Evolutionary conservation across 1,140 invertebrate genomes (phyloP).

Genomic region (Papilio polytes): DNA sequence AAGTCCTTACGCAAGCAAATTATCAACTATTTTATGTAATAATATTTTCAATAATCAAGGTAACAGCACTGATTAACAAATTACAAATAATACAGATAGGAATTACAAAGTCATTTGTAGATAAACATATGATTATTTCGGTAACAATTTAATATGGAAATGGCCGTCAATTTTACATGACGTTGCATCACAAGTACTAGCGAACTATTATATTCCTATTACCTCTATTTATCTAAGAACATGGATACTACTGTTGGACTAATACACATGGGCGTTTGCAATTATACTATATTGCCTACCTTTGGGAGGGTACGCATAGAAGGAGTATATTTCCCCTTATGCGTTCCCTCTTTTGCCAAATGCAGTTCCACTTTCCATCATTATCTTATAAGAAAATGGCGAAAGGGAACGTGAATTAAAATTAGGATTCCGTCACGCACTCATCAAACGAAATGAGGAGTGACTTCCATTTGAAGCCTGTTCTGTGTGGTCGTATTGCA

Average conservation of each 20-base stretch:
- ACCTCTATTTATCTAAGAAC: not conserved
- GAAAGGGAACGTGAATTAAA: too few relatives aligned
- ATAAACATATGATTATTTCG: not conserved
- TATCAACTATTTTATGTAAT: not conserved
- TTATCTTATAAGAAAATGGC: too few relatives aligned
- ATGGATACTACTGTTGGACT: too few relatives aligned
- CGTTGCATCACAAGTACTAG: not conserved
- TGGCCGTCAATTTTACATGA: not conserved
- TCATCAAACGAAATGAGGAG: too few relatives aligned
- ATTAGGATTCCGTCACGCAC: too few relatives aligned
- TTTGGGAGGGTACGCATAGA: too few relatives aligned
- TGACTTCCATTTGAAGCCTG: too few relatives aligned
- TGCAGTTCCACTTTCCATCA: too few relatives aligned
- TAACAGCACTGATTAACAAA: slow-evolving; percentile 2
- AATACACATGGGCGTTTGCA: not conserved
- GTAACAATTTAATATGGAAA: not conserved
- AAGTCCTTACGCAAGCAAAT: not conserved
- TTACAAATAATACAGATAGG: slow-evolving; percentile 6
- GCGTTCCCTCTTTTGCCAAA: too few relatives aligned
- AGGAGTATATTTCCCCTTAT: too few relatives aligned
- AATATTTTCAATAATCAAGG: slow-evolving; percentile 14
- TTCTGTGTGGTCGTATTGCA: too few relatives aligned
- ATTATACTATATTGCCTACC: too few relatives aligned
- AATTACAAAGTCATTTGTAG: not conserved
- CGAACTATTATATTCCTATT: not conserved